Conservation (phyloP, 2,888 invertebrate genomes). For the Crematogaster levior region DNA sequence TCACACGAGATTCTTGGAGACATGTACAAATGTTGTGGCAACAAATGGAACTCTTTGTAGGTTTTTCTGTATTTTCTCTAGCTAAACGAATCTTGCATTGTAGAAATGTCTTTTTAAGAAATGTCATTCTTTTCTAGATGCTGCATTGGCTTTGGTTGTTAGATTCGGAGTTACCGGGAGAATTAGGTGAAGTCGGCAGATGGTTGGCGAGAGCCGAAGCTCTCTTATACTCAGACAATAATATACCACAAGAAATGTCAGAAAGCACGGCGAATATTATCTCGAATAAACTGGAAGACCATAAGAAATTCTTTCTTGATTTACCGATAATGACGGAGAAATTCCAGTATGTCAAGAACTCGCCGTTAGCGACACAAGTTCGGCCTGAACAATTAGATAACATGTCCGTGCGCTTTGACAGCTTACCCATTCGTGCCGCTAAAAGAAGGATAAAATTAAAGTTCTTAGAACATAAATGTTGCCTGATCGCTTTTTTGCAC, state of each 20-base stretch:
- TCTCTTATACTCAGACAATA: slow-evolving; percentile 90
- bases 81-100: slow-evolving; percentile 6
- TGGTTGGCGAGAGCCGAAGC: slow-evolving; percentile 96
- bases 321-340: slow-evolving; percentile 92
- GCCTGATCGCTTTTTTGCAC: slow-evolving; percentile 96
- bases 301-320: slow-evolving; percentile 95
- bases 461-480: slow-evolving; percentile 97
- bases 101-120: slow-evolving; percentile 12
- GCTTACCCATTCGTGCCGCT: slow-evolving; percentile 91
- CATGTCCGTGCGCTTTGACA: slow-evolving; percentile 92
- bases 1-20: slow-evolving; percentile 94
- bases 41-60: slow-evolving; percentile 89
- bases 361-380: slow-evolving; percentile 90
- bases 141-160: slow-evolving; percentile 95
- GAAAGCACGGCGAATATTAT: slow-evolving; percentile 96
- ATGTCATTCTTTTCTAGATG: slow-evolving; percentile 86
- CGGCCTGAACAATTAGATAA: slow-evolving; percentile 93
- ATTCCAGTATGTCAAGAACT: slow-evolving; percentile 91
- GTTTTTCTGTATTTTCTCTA: slow-evolving; percentile 50
- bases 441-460: slow-evolving; percentile 94
- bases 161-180: slow-evolving; percentile 94
- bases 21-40: slow-evolving; percentile 93
- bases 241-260: slow-evolving; percentile 94
- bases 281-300: slow-evolving; percentile 95
- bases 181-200: slow-evolving; percentile 94